Base-by-base conservation (phyloP, 1,140 invertebrate species). In the Drosophila santomea region DNA sequence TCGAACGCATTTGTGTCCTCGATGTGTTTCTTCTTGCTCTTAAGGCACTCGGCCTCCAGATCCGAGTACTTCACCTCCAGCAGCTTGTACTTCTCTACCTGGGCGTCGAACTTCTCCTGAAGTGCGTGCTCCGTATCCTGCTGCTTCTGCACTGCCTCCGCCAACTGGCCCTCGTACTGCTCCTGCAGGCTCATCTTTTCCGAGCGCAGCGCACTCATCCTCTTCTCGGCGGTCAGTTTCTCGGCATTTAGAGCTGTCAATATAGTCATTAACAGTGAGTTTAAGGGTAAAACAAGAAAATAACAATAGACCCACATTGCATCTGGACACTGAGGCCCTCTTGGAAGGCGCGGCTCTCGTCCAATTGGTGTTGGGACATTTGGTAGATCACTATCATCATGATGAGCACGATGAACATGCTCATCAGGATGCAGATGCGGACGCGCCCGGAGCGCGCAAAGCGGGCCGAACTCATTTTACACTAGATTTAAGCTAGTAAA, bases 351-450 rank as follows among this genome's bases (percentile, higher is more conserved):
- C 92, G 89, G 36, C 84, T 91, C 74, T 94, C 93, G 51, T 94
- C 93, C 41, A 94, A 78, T 84, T 94, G 93, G 47, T 91, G 85
- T 62, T 93, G 91, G 3, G 93, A 93, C 75, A 93, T 93, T 73
- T 93, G 93, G 63, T 93, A 94, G 76, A 93, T 93, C 7, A 92
- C 93, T 60, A 94, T 92, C 74, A 94, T 88, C 39, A 93, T 93
- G 6, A 93, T 86, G 56, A 93, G 90, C 15, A 93, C 78, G 41
- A 93, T 68, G 56, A 93, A 82, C 56, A 90, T 91, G 78, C 84
- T 92, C 66, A 94, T 77, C 43, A 93, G 91, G 35, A 93, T 68
- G 64, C 93, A 92, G 52, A 94, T 91, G 58, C 93, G 92, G 73
- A 92, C 92, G 74, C 93, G 93, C 23, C 93, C 93, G 36, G 93